A percentile compares a stretch with the other conserved stretches of the same genome.
Conservation (phyloP, 1,140 invertebrate species). For the Eupeodes corollae region DNA sequence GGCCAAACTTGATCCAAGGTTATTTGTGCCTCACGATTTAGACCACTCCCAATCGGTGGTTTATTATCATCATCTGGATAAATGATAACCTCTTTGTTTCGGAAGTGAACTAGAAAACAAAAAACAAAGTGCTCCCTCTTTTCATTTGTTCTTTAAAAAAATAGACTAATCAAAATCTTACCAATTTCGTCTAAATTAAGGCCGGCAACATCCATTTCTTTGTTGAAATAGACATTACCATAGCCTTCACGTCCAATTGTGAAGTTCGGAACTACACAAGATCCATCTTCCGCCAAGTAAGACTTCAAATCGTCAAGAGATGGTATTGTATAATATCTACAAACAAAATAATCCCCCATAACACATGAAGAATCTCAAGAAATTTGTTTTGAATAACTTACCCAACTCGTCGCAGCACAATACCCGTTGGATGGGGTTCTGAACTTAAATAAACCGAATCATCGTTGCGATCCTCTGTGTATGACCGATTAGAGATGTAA, state of each 20-base stretch:
- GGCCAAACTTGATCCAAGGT: slow-evolving; percentile 94
- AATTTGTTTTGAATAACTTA: slow-evolving; percentile 6
- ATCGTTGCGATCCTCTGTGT: slow-evolving; percentile 10
- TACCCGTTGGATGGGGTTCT: slow-evolving; percentile 46
- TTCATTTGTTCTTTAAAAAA: not conserved
- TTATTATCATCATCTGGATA: slow-evolving; percentile 60
- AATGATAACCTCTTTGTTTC: slow-evolving; percentile 63
- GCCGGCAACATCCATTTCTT: slow-evolving; percentile 75
- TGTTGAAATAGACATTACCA: slow-evolving; percentile 83
- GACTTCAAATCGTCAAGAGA: slow-evolving; percentile 59
- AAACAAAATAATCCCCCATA: slow-evolving; percentile 21
- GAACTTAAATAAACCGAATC: not conserved
- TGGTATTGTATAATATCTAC: slow-evolving; percentile 77
- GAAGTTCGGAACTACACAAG: slow-evolving; percentile 80
- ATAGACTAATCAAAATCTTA: slow-evolving; percentile 9
- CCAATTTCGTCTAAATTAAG: slow-evolving; percentile 81
- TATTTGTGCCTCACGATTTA: slow-evolving; percentile 86
- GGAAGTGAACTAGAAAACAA: slow-evolving; percentile 49
- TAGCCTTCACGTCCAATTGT: slow-evolving; percentile 82
- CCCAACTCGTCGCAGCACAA: slow-evolving; percentile 54
- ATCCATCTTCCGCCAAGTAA: slow-evolving; percentile 55
- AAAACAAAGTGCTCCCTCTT: not conserved
- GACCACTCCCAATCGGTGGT: slow-evolving; percentile 66
- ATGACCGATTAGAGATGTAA: slow-evolving; percentile 15
- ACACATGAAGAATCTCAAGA: not conserved